Conservation (phyloP, 2,113 vertebrate genomes). For the Porphyrio hochstetteri region DNA sequence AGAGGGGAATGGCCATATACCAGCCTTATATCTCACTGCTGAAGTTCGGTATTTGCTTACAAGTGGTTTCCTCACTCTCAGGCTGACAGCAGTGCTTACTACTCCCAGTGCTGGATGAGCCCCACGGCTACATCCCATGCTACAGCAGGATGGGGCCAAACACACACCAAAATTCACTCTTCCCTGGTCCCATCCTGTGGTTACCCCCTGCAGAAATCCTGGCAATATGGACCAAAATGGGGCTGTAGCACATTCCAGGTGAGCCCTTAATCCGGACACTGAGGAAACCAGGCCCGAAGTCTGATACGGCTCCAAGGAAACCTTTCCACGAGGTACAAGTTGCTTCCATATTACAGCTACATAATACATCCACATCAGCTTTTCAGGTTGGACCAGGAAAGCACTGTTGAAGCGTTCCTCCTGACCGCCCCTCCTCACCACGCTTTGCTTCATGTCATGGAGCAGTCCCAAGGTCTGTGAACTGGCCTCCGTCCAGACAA, state of each 20-base stretch:
- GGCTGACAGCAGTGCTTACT: not conserved
- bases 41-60: not conserved
- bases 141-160: not conserved
- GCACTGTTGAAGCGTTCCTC: accelerated
- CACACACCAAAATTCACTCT: not conserved
- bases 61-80: not conserved
- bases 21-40: not conserved
- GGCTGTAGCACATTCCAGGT: not conserved
- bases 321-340: not conserved
- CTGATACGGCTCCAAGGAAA: not conserved
- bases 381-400: not conserved
- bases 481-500: not conserved
- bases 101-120: not conserved
- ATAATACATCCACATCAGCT: not conserved
- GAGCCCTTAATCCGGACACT: not conserved
- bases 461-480: not conserved
- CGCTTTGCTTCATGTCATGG: accelerated
- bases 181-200: not conserved
- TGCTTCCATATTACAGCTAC: not conserved
- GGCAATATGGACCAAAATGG: not conserved
- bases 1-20: not conserved
- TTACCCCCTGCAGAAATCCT: not conserved
- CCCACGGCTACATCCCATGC: not conserved
- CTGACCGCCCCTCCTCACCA: not conserved
- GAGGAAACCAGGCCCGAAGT: not conserved